A percentile compares a stretch with the other conserved stretches of the same genome.
Evolutionary conservation across 1,140 invertebrate species (phyloP).

Genomic region (Chironomus striatipennis): DNA sequence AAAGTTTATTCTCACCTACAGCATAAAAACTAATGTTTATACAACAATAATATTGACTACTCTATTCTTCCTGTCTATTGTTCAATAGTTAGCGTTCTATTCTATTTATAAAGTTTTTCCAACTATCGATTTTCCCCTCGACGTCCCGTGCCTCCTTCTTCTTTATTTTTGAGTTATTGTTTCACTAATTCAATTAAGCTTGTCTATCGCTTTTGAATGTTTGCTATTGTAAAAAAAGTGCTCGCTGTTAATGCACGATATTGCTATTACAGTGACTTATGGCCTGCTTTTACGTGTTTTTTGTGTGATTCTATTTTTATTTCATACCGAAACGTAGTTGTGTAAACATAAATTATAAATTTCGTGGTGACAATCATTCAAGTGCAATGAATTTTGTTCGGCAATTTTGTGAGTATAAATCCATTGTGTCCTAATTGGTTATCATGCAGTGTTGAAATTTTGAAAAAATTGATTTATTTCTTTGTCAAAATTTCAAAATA

Average conservation of each 20-base stretch:
- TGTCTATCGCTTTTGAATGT: neutral
- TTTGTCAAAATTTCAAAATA: too few relatives aligned
- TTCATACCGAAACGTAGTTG: neutral
- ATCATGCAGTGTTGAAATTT: neutral
- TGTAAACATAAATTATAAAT: conserved; percentile 23
- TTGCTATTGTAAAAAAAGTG: neutral
- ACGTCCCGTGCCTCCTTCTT: neutral
- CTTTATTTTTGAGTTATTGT: conserved; percentile 20
- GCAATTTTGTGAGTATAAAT: neutral
- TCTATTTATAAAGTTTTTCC: neutral
- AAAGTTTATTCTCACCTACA: too few relatives aligned
- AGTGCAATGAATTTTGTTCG: neutral
- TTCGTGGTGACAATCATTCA: conserved; percentile 7
- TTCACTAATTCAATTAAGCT: conserved; percentile 11
- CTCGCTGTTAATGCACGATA: neutral
- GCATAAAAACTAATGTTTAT: too few relatives aligned
- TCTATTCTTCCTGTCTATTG: neutral
- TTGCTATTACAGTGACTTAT: neutral
- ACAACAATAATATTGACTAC: too few relatives aligned
- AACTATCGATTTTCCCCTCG: neutral
- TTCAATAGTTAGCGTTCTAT: neutral
- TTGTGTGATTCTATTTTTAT: neutral
- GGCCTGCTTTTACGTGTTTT: neutral
- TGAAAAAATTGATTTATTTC: too few relatives aligned
- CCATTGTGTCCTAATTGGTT: neutral